Evolutionary conservation across 2,888 invertebrate genomes (phyloP).

Genomic region (Glomeris marginata): DNA sequence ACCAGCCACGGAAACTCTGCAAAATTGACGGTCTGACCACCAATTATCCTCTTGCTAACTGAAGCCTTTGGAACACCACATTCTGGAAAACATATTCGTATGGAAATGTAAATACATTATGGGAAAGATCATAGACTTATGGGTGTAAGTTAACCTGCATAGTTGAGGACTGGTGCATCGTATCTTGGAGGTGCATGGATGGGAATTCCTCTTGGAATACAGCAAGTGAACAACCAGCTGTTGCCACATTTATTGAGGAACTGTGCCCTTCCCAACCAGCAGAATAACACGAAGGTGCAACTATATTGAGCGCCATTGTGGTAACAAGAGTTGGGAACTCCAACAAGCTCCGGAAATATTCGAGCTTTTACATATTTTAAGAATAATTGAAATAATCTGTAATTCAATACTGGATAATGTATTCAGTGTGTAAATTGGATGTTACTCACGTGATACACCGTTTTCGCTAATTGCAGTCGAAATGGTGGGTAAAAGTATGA

Average conservation of each 20-base stretch:
- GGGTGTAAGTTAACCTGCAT: not conserved
- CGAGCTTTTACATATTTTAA: too few relatives aligned
- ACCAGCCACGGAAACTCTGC: slow-evolving; percentile 17
- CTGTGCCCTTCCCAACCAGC: slow-evolving; percentile 60
- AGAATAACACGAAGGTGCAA: slow-evolving; percentile 53
- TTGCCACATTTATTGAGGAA: slow-evolving; percentile 39
- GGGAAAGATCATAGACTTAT: not conserved
- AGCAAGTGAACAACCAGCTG: slow-evolving; percentile 47
- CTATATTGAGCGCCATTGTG: slow-evolving; percentile 28
- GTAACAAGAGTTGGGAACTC: slow-evolving; percentile 16
- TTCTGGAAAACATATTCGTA: slow-evolving; percentile 11
- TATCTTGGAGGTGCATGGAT: slow-evolving; percentile 20
- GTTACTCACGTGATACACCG: too few relatives aligned
- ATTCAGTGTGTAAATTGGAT: too few relatives aligned
- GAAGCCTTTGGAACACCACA: slow-evolving; percentile 14
- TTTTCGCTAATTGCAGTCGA: too few relatives aligned
- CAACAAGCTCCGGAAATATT: slow-evolving; percentile 15
- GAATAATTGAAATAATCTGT: too few relatives aligned
- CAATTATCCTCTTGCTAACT: slow-evolving; percentile 16
- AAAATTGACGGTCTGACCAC: slow-evolving; percentile 14
- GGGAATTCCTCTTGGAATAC: slow-evolving; percentile 30
- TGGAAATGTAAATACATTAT: not conserved
- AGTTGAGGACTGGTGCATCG: too few relatives aligned
- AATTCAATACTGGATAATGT: too few relatives aligned
- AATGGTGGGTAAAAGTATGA: too few relatives aligned